These are phyloP conservation scores for Zelostemma sp. DNA, from an alignment of 1,140 invertebrate species.

Conservation along the genomic window DNA sequence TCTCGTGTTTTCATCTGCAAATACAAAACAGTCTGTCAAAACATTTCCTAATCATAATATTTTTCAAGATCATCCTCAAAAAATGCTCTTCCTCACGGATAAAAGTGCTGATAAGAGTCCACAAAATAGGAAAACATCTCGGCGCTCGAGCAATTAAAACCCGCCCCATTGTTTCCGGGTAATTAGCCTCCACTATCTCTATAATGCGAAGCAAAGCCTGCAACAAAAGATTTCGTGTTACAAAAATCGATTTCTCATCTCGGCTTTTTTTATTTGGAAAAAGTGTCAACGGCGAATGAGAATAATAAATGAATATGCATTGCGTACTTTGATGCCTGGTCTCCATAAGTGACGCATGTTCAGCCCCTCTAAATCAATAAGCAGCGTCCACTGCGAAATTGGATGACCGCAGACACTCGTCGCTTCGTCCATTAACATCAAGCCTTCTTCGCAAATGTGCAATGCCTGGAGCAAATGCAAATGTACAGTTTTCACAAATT, in stretches of 20 bases:
- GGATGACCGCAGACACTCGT: slow-evolving; percentile 81
- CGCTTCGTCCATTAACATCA: slow-evolving; percentile 86
- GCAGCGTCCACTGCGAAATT: slow-evolving; percentile 89
- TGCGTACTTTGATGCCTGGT: slow-evolving; percentile 83
- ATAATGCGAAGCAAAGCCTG: slow-evolving; percentile 90
- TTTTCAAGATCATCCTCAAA: slow-evolving; percentile 12
- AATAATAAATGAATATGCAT: too few species aligned
- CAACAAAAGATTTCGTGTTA: slow-evolving; percentile 9
- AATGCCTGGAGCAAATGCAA: slow-evolving; percentile 73
- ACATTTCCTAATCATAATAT: slow-evolving; percentile 4
- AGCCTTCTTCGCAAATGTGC: slow-evolving; percentile 89
- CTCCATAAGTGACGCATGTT: slow-evolving; percentile 97
- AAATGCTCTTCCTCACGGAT: slow-evolving; percentile 76
- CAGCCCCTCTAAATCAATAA: slow-evolving; percentile 94
- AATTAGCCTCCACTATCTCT: slow-evolving; percentile 95
- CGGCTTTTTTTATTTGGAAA: too few species aligned
- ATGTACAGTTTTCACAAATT: not conserved
- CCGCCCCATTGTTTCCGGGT: slow-evolving; percentile 94
- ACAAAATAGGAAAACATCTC: slow-evolving; percentile 95
- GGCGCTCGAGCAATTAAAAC: slow-evolving; percentile 91
- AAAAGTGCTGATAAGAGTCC: slow-evolving; percentile 97
- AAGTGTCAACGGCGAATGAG: too few species aligned
- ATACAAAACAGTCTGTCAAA: slow-evolving; percentile 18
- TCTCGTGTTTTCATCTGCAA: slow-evolving; percentile 91
- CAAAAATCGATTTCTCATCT: too few species aligned